phyloP scores from a whole-genome alignment of 1,140 invertebrate genomes.

The Caenorhabditis inopinata region DNA sequence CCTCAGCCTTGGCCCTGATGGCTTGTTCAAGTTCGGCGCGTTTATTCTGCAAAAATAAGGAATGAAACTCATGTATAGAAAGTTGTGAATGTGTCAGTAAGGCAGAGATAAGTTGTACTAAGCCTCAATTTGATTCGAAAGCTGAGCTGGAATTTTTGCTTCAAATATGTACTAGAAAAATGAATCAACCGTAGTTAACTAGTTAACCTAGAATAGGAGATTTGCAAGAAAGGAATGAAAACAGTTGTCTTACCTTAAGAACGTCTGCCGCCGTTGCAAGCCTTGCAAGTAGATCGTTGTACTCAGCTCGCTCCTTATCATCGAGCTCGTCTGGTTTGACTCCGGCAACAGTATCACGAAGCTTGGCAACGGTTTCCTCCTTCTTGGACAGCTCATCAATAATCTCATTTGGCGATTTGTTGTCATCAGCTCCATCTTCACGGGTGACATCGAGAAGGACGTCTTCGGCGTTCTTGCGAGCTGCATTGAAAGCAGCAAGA shows the following conservation, averaged over 20 bases:
- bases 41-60: too few relatives aligned
- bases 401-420: neutral
- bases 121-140: too few relatives aligned
- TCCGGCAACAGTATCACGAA: neutral
- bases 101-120: too few relatives aligned
- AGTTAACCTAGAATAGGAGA: too few relatives aligned
- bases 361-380: constrained; percentile 7
- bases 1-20: too few relatives aligned
- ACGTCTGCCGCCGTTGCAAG: neutral
- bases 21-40: too few relatives aligned
- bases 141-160: too few relatives aligned
- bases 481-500: constrained; percentile 48
- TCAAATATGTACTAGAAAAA: too few relatives aligned
- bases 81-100: too few relatives aligned
- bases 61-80: too few relatives aligned
- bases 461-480: constrained; percentile 45
- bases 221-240: too few relatives aligned
- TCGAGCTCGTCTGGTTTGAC: neutral
- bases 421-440: neutral
- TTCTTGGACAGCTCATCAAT: constrained; percentile 6
- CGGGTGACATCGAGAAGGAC: neutral
- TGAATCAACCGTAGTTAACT: too few relatives aligned
- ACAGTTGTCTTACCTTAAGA: neutral
- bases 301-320: neutral
- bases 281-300: neutral